phyloP scores from a whole-genome alignment of 1,140 invertebrate genomes.

The Pygmarrhopalites habei region DNA sequence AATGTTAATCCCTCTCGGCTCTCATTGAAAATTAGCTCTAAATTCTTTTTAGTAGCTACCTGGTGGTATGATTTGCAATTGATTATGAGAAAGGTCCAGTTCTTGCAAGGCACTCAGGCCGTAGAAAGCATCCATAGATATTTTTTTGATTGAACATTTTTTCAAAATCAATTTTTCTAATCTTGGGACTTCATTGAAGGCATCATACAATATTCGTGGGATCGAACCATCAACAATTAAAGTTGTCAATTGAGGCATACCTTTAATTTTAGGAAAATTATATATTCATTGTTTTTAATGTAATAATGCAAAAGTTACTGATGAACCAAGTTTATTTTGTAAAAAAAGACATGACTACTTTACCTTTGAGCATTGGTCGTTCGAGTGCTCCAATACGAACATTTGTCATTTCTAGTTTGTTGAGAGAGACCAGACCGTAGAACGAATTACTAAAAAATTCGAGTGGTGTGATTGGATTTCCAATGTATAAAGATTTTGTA shows the following conservation, averaged over 20 bases:
- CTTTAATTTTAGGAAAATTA: no score
- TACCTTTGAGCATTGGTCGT: constrained; percentile 53
- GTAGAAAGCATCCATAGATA: constrained; percentile 62
- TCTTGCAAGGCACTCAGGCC: constrained; percentile 52
- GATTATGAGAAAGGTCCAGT: constrained; percentile 58
- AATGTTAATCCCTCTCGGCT: no score
- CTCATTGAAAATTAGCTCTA: no score
- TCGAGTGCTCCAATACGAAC: constrained; percentile 52
- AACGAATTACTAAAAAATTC: constrained; percentile 56
- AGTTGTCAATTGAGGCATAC: constrained; percentile 50
- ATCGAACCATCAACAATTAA: constrained; percentile 54
- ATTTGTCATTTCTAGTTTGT: constrained; percentile 52
- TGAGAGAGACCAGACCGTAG: constrained; percentile 51
- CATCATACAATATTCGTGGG: constrained; percentile 56
- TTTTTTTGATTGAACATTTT: constrained; percentile 53
- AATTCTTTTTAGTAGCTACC: no score
- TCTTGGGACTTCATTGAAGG: constrained; percentile 54
- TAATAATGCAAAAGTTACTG: no score
- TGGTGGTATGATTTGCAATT: constrained; percentile 52
- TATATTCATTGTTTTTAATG: no score
- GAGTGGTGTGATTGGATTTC: constrained; percentile 48
- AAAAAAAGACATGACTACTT: no score
- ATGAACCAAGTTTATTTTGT: no score
- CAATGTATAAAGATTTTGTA: constrained; percentile 55
- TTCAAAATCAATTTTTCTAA: constrained; percentile 54